phyloP scores from a whole-genome alignment of 2,113 vertebrate genomes.

The Percina caprodes region DNA sequence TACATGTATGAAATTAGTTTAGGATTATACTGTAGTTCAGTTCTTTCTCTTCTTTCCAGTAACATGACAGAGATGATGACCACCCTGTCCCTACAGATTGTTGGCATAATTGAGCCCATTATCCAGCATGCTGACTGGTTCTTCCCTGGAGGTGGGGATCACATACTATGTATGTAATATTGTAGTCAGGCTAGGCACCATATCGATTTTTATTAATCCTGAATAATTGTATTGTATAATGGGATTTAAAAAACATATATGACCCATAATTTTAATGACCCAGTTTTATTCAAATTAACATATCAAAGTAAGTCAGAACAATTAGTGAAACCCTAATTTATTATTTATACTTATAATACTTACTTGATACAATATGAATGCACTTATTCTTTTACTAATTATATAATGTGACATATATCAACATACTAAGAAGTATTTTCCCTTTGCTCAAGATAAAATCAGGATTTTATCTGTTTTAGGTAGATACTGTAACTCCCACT shows the following conservation, averaged over 20 bases:
- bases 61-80: conserved; percentile 99
- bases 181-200: conserved; percentile 11
- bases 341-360: not conserved
- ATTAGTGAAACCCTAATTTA: not conserved
- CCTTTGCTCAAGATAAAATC: not conserved
- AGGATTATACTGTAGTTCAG: not conserved
- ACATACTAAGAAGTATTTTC: not conserved
- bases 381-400: not conserved
- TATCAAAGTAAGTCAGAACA: not conserved
- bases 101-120: conserved; percentile 96
- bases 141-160: conserved; percentile 93
- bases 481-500: not conserved
- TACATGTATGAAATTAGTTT: not conserved
- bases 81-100: conserved; percentile 97
- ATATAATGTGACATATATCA: not conserved
- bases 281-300: not conserved
- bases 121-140: conserved; percentile 99
- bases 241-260: not conserved
- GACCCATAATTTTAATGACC: not conserved
- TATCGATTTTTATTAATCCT: not conserved
- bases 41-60: conserved; percentile 76
- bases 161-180: conserved; percentile 36
- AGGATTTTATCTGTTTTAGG: not conserved
- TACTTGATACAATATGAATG: not conserved
- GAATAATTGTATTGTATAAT: not conserved